Evolutionary conservation across 2,888 invertebrate species (phyloP).

Genomic region (Cerastoderma edule): DNA sequence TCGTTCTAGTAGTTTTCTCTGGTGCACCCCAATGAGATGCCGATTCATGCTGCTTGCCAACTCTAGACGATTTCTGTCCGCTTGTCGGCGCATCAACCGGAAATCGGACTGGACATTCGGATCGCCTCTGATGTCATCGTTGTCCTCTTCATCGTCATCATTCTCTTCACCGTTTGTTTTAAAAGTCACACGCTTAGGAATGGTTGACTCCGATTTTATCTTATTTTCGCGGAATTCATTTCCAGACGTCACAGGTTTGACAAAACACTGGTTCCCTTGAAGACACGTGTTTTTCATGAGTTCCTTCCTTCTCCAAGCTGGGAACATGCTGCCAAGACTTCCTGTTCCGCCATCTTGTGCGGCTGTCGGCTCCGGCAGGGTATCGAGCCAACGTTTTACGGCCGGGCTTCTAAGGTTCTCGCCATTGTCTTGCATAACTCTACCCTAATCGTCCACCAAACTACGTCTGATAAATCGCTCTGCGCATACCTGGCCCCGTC

Average conservation of each 20-base stretch:
- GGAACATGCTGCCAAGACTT: background rate
- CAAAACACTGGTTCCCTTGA: background rate
- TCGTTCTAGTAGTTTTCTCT: slow-evolving; percentile 4
- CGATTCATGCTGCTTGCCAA: slow-evolving; percentile 6
- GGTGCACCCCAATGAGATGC: slow-evolving; percentile 3
- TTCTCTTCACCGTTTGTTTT: background rate
- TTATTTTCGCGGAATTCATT: background rate
- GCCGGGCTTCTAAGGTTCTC: too few relatives aligned
- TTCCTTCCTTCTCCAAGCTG: background rate
- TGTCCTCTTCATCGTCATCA: background rate
- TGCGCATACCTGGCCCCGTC: too few relatives aligned
- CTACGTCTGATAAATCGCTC: background rate
- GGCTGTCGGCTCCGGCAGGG: background rate
- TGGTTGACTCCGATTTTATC: background rate
- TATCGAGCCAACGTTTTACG: background rate
- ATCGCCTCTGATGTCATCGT: background rate
- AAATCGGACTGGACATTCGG: background rate
- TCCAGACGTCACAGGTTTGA: background rate
- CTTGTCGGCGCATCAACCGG: slow-evolving; percentile 11
- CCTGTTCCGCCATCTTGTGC: background rate
- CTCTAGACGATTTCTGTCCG: slow-evolving; percentile 1
- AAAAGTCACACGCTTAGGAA: slow-evolving; percentile 15
- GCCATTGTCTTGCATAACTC: slow-evolving; percentile 4
- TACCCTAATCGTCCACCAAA: background rate
- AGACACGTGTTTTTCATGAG: background rate